Evolutionary conservation across 1,140 invertebrate species (phyloP), one percentile per base, ranked within the genome.

Genomic region (Apocrypta bakeri): DNA sequence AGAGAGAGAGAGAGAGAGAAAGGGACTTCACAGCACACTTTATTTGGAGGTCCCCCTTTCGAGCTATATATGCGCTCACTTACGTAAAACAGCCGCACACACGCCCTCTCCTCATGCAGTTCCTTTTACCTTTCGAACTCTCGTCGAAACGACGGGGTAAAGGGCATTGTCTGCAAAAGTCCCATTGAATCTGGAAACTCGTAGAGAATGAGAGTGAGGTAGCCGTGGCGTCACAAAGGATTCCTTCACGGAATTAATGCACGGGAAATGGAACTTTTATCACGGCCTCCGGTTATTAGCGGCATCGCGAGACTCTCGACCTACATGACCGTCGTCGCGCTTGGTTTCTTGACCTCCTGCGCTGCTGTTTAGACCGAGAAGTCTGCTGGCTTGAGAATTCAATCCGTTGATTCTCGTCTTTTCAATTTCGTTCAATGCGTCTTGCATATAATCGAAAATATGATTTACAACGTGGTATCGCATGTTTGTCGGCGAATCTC

Each of bases 181-280:
- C 88, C 86, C 83, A 87, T 88, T 89, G 85, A 89, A 88, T 86
- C 83, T 42, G 73, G 87, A 87, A 83, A 86, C 79, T 68, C 29
- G 69, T 6, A 11, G 42, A 25, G 9, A 74, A 24, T 3, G 71
- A 25, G 33, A 73, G 71, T 24, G 40, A 73, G 71, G 12, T 33
- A 9, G 68, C 25, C 71, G 85, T 21, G 69, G 74, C 73, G 48
- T 79, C 81, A 87, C 87, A 87, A 87, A 87, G 85, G 83, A 84
- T 85, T 86, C 86, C 82, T 87, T 86, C 80, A 83, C 64, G 69
- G 86, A 86, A 89, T 89, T 88, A 89, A 87, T 88, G 83, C 85
- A 76, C 80, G 77, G 85, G 82, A 86, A 88, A 85, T 75, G 78
- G 85, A 85, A 86, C 81, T 89, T 89, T 88, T 85, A 82, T 86